These are phyloP conservation scores for Telenomus remus DNA, from an alignment of 1,140 invertebrate genomes.

Conservation along the genomic window DNA sequence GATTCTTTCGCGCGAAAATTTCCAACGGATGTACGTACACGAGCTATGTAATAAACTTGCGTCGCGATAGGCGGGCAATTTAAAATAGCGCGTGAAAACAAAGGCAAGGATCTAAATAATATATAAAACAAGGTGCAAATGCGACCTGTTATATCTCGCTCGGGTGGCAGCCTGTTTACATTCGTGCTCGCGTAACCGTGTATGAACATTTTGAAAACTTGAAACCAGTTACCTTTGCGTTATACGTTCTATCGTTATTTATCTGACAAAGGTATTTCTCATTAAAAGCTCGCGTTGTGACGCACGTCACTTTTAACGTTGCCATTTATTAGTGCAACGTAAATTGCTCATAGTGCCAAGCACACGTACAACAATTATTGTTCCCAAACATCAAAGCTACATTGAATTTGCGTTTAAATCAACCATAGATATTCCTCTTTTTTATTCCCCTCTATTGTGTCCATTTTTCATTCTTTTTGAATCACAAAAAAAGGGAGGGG, in stretches of 20 bases:
- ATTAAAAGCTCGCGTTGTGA: constrained; percentile 43
- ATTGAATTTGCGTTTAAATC: constrained; percentile 36
- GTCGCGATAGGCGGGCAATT: constrained; percentile 49
- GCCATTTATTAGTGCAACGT: constrained; percentile 42
- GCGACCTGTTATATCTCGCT: constrained; percentile 47
- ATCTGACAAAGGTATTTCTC: constrained; percentile 46
- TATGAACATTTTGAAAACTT: constrained; percentile 52
- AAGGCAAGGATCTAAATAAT: constrained; percentile 56
- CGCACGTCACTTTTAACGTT: constrained; percentile 32
- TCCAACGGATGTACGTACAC: constrained; percentile 35
- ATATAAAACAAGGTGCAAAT: constrained; percentile 59
- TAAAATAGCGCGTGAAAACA: constrained; percentile 53
- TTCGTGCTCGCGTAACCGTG: constrained; percentile 48
- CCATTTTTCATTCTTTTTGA: no score
- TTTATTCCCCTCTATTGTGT: no score
- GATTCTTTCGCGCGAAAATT: constrained; percentile 46
- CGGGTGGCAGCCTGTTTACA: constrained; percentile 25
- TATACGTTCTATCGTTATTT: constrained; percentile 52
- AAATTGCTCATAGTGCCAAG: no score
- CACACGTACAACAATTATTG: constrained; percentile 30
- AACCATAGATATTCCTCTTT: no score
- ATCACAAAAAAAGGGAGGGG: no score
- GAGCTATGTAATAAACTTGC: constrained; percentile 44
- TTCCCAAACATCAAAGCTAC: constrained; percentile 32
- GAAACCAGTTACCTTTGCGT: constrained; percentile 53